phyloP scores from a whole-genome alignment of 2,797 vertebrate genomes.

The Urophycis tenuis region DNA sequence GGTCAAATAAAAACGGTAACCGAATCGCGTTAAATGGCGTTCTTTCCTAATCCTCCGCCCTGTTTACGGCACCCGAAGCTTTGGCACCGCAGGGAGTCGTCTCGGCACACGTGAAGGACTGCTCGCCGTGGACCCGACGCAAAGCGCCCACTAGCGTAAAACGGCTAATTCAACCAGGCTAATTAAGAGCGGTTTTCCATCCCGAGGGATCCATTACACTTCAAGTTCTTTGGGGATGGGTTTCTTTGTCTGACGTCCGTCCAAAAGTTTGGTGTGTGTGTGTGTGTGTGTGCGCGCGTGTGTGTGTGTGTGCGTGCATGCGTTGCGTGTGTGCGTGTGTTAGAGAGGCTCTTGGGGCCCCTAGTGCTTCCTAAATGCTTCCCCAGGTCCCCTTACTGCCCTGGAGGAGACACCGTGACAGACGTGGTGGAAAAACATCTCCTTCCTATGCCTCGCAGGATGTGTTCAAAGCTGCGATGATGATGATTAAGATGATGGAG shows the following conservation, averaged over 20 bases:
- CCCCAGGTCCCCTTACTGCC: slow-evolving; percentile 39
- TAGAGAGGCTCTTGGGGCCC: slow-evolving; percentile 1
- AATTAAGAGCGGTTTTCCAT: slow-evolving; percentile 27
- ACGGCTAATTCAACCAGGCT: slow-evolving; percentile 25
- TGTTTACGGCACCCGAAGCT: slow-evolving; percentile 31
- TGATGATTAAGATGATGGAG: slow-evolving; percentile 32
- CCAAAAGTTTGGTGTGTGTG: slow-evolving; percentile 19
- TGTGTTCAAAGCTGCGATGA: slow-evolving; percentile 38
- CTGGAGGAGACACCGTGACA: slow-evolving; percentile 36
- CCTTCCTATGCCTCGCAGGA: slow-evolving; percentile 37
- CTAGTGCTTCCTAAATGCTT: slow-evolving; percentile 32
- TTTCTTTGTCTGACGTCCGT: slow-evolving; percentile 28
- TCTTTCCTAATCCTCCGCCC: slow-evolving; percentile 32
- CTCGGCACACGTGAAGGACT: slow-evolving; percentile 28
- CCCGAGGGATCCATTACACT: slow-evolving; percentile 18
- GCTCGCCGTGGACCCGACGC: slow-evolving; percentile 42
- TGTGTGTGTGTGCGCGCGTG: background rate
- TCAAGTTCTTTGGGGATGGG: slow-evolving; percentile 6
- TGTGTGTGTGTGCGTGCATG: background rate
- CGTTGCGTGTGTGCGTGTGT: too few relatives aligned
- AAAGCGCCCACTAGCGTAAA: slow-evolving; percentile 22
- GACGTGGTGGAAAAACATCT: slow-evolving; percentile 53
- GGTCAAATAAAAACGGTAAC: slow-evolving; percentile 27
- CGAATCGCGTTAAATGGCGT: slow-evolving; percentile 45
- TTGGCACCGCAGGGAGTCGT: slow-evolving; percentile 13